Evolutionary conservation across 2,797 vertebrate genomes (phyloP).

Genomic region (Potorous gilbertii): DNA sequence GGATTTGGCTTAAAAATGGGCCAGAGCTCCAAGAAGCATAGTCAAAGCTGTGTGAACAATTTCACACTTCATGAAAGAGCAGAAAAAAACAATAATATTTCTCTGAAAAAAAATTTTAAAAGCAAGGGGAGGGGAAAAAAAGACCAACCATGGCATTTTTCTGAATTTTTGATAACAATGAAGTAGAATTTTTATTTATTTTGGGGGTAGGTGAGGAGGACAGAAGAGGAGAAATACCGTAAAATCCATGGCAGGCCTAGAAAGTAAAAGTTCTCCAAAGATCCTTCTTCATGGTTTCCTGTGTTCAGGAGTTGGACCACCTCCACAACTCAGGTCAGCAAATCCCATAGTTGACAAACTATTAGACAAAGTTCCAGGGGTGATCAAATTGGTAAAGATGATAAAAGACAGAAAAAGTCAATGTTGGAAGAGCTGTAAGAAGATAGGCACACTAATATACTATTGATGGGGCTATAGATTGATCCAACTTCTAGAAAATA

Average conservation of each 20-base stretch:
- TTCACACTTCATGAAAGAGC: slow-evolving; percentile 68
- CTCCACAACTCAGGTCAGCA: slow-evolving; percentile 22
- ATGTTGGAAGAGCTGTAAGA: not conserved
- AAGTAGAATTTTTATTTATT: slow-evolving; percentile 42
- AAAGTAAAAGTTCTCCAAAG: slow-evolving; percentile 26
- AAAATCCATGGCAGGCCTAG: slow-evolving; percentile 50
- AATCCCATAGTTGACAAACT: not conserved
- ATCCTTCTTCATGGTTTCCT: slow-evolving; percentile 4
- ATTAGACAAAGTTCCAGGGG: not conserved
- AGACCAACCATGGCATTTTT: slow-evolving; percentile 42
- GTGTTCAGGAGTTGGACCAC: slow-evolving; percentile 24
- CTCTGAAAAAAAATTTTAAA: slow-evolving; percentile 53
- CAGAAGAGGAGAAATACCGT: not conserved
- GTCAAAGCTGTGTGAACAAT: slow-evolving; percentile 50
- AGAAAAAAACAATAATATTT: slow-evolving; percentile 42
- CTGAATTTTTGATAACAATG: slow-evolving; percentile 44
- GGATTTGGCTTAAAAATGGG: slow-evolving; percentile 51
- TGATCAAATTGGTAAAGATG: not conserved
- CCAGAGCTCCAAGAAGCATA: slow-evolving; percentile 59
- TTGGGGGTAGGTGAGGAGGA: not conserved
- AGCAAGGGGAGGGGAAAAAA: not conserved
- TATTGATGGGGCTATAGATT: not conserved
- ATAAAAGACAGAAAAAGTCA: not conserved
- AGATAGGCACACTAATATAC: not conserved
- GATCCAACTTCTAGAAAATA: not conserved